Evolutionary conservation across 2,113 vertebrate genomes (phyloP).

Genomic region (Rutilus rutilus): DNA sequence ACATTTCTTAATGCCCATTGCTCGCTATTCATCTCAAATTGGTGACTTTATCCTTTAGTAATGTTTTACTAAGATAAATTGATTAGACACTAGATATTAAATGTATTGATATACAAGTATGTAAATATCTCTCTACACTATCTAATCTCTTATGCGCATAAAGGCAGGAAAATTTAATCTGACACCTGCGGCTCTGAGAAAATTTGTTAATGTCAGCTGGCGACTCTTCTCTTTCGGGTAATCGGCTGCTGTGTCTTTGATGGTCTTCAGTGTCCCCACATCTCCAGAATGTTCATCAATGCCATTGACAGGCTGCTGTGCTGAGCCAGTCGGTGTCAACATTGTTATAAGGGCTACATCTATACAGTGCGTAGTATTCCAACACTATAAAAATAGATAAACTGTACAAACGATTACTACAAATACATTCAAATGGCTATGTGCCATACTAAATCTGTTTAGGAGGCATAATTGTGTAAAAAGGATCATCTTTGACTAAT

Average conservation of each 20-base stretch:
- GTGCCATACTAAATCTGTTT: constrained; percentile 47
- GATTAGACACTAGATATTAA: constrained; percentile 11
- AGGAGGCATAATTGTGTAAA: constrained; percentile 49
- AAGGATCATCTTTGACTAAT: not conserved
- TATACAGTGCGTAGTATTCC: constrained; percentile 51
- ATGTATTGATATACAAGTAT: constrained; percentile 9
- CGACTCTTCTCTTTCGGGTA: not conserved
- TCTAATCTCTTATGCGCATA: constrained; percentile 18
- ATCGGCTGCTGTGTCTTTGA: not conserved
- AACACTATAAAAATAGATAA: constrained; percentile 45
- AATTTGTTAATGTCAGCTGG: not conserved
- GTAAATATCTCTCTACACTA: constrained; percentile 18
- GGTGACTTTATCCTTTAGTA: not conserved
- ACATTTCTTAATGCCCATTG: constrained; percentile 21
- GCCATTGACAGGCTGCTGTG: constrained; percentile 14
- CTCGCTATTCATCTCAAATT: not conserved
- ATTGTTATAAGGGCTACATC: constrained; percentile 40
- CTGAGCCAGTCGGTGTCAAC: constrained; percentile 40
- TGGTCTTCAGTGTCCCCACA: not conserved
- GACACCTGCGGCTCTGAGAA: not conserved
- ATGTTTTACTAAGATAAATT: constrained; percentile 4
- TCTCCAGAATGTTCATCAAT: constrained; percentile 7
- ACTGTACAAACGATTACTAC: constrained; percentile 44
- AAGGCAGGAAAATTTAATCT: not conserved
- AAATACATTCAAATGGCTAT: constrained; percentile 60